phyloP scores from a whole-genome alignment of 2,888 invertebrate species.

The Drosophila bunnanda region DNA sequence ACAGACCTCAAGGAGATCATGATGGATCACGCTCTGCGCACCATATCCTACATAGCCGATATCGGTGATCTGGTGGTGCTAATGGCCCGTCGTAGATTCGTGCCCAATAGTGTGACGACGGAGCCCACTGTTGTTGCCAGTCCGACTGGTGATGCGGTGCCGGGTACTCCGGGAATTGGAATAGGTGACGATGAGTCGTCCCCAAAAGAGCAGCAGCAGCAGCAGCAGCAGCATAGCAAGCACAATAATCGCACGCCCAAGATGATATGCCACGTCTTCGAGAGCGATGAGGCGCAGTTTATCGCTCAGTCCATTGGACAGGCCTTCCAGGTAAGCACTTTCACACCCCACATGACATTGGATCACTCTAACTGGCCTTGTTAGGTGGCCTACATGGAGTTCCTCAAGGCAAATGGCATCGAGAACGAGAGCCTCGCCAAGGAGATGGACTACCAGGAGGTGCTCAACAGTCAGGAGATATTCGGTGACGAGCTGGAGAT shows the following conservation, averaged over 20 bases:
- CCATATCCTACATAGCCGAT: slow-evolving; percentile 99
- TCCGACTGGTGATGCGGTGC: neutral
- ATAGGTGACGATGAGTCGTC: neutral
- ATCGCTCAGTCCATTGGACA: slow-evolving; percentile 99
- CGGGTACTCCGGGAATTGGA: neutral
- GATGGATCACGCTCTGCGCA: slow-evolving; percentile 99
- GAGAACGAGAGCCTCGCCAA: slow-evolving; percentile 99
- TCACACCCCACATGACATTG: slow-evolving; percentile 85
- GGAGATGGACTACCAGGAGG: slow-evolving; percentile 99
- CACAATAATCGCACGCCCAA: slow-evolving; percentile 92
- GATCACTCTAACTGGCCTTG: neutral
- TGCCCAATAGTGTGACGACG: slow-evolving; percentile 80
- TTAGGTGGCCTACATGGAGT: slow-evolving; percentile 99
- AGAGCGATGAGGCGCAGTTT: slow-evolving; percentile 99
- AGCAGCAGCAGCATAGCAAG: slow-evolving; percentile 3
- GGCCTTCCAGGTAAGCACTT: slow-evolving; percentile 98
- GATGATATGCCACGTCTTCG: slow-evolving; percentile 99
- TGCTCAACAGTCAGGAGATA: slow-evolving; percentile 99
- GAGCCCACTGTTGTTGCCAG: neutral
- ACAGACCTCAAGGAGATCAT: slow-evolving; percentile 99
- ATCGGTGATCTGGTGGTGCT: slow-evolving; percentile 99
- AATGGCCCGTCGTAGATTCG: slow-evolving; percentile 97
- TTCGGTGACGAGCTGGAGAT: slow-evolving; percentile 99
- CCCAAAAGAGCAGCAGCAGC: slow-evolving; percentile 1
- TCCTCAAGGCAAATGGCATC: slow-evolving; percentile 99